Percentiles rank a stretch among this genome's conserved stretches.
These are phyloP conservation scores for Matsumurasca onukii DNA, from an alignment of 1,140 invertebrate species.

Conservation along the genomic window DNA sequence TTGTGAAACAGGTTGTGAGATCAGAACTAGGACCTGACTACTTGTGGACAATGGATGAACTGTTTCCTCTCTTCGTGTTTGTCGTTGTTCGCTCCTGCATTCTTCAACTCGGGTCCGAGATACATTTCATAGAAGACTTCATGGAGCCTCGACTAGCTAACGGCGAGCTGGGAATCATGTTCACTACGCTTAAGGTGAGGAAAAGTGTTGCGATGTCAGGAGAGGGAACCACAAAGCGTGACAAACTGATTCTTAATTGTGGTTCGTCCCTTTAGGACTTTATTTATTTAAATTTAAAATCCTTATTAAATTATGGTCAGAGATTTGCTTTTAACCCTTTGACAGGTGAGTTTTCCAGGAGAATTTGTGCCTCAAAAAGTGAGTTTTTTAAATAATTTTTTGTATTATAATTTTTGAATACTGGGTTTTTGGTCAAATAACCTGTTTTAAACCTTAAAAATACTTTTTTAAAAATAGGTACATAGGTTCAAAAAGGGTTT, in stretches of 20 bases:
- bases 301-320: neutral
- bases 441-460: too few species aligned
- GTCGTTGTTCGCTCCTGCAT: conserved; percentile 79
- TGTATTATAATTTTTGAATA: too few species aligned
- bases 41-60: conserved; percentile 80
- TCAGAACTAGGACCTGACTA: conserved; percentile 55
- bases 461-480: neutral
- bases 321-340: neutral
- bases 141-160: conserved; percentile 71
- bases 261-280: neutral
- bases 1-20: conserved; percentile 53
- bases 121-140: conserved; percentile 82
- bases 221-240: neutral
- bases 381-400: neutral
- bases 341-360: too few species aligned
- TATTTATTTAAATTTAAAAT: neutral
- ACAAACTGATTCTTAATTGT: neutral
- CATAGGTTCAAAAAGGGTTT: neutral
- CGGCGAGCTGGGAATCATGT: conserved; percentile 82
- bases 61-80: conserved; percentile 84
- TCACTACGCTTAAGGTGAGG: conserved; percentile 72
- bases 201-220: neutral
- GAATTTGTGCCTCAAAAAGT: neutral
- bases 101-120: conserved; percentile 80
- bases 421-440: too few species aligned